Evolutionary conservation across 92 coral and sea anemone species (phyloP).

Genomic region (Diadumene lineata): DNA sequence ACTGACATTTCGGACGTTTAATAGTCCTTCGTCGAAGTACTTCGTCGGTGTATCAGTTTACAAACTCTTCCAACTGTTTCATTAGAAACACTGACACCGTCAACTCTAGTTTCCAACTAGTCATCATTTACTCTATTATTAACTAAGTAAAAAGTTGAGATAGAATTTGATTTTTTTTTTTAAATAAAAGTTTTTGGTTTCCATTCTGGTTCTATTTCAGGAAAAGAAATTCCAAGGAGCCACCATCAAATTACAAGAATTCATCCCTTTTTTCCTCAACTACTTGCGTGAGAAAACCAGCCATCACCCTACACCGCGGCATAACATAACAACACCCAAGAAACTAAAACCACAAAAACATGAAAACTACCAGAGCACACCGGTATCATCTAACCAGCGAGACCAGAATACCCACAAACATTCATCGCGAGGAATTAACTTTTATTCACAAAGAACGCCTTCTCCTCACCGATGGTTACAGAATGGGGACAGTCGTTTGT

Average conservation of each 20-base stretch:
- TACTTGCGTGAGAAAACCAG: slow-evolving; percentile 85
- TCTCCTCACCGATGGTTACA: slow-evolving; percentile 46
- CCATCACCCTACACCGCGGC: slow-evolving; percentile 74
- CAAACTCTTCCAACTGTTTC: too few species aligned
- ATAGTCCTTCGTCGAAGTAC: too few species aligned
- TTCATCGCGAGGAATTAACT: slow-evolving; percentile 63
- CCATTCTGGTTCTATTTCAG: too few species aligned
- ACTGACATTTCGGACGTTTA: too few species aligned
- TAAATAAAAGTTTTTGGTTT: too few species aligned
- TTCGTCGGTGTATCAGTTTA: too few species aligned
- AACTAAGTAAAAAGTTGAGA: too few species aligned
- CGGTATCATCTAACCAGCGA: slow-evolving; percentile 13
- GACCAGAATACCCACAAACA: slow-evolving; percentile 28
- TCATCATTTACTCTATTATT: too few species aligned
- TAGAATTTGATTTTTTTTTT: neutral
- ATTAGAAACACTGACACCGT: too few species aligned
- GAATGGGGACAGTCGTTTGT: slow-evolving; percentile 50
- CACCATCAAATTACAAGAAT: slow-evolving; percentile 47
- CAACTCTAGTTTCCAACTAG: too few species aligned
- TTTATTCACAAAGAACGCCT: slow-evolving; percentile 58
- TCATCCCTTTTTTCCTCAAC: slow-evolving; percentile 87
- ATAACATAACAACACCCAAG: slow-evolving; percentile 73
- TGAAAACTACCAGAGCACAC: slow-evolving; percentile 28
- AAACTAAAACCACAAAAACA: slow-evolving; percentile 37
- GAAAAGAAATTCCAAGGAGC: neutral